Evolutionary conservation across 2,888 invertebrate species (phyloP).

Genomic region (Acronicta alni): DNA sequence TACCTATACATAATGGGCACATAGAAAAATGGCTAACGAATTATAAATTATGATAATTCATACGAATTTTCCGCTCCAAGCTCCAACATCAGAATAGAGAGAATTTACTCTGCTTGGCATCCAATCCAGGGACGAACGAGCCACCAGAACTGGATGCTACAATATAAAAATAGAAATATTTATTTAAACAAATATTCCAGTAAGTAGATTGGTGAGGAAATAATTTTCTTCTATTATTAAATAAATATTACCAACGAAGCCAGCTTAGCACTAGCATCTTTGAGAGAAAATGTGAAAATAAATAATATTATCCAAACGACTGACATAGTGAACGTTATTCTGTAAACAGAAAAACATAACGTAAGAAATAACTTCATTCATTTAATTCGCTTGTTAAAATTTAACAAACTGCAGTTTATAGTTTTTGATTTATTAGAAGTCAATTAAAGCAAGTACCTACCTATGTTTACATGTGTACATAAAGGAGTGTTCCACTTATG

Average conservation of each 20-base stretch:
- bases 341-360: background rate
- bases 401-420: slow-evolving; percentile 10
- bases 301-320: slow-evolving; percentile 12
- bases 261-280: slow-evolving; percentile 29
- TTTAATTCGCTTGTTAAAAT: slow-evolving; percentile 6
- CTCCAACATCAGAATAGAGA: slow-evolving; percentile 84
- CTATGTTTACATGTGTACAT: too few relatives aligned
- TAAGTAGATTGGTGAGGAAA: too few relatives aligned
- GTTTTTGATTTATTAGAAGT: background rate
- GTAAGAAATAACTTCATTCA: background rate
- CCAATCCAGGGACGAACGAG: slow-evolving; percentile 84
- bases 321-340: slow-evolving; percentile 21
- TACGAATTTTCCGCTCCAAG: slow-evolving; percentile 87
- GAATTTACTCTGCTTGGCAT: slow-evolving; percentile 86
- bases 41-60: slow-evolving; percentile 41
- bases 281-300: slow-evolving; percentile 8
- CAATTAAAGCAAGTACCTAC: too few relatives aligned
- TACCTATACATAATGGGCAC: too few relatives aligned
- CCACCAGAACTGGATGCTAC: slow-evolving; percentile 83
- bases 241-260: slow-evolving; percentile 47
- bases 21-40: background rate
- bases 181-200: background rate
- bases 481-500: too few relatives aligned
- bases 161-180: slow-evolving; percentile 39
- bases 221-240: background rate